These are phyloP conservation scores for Gambusia yucatana DNA, from an alignment of 2,797 vertebrate species.

Conservation along the genomic window DNA sequence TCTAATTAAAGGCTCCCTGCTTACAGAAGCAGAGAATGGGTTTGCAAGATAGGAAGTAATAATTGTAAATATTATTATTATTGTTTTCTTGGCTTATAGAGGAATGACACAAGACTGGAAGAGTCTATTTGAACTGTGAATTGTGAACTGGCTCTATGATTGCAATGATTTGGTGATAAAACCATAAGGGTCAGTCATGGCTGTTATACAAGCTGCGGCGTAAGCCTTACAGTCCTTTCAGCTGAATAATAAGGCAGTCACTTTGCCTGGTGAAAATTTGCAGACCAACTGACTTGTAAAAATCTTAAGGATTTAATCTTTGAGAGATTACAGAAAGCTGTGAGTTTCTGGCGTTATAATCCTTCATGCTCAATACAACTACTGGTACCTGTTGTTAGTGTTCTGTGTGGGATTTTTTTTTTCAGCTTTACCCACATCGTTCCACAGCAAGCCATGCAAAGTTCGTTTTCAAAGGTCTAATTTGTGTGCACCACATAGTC, in stretches of 20 bases:
- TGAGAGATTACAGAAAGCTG: neutral
- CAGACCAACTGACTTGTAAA: neutral
- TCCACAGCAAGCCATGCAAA: neutral
- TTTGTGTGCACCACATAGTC: no score
- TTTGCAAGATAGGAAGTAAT: slow-evolving; percentile 83
- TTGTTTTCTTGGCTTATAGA: slow-evolving; percentile 72
- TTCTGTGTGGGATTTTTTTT: neutral
- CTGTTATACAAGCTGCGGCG: slow-evolving; percentile 61
- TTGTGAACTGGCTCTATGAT: slow-evolving; percentile 68
- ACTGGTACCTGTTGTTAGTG: neutral
- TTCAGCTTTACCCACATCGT: neutral
- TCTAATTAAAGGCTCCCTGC: slow-evolving; percentile 84
- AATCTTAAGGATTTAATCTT: neutral
- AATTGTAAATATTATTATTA: slow-evolving; percentile 82
- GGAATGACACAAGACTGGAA: slow-evolving; percentile 61
- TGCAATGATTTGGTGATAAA: slow-evolving; percentile 68
- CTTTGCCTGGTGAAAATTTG: slow-evolving; percentile 12
- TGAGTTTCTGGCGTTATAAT: neutral
- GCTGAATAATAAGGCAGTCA: slow-evolving; percentile 25
- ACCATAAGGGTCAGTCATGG: slow-evolving; percentile 35
- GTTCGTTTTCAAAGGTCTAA: no score
- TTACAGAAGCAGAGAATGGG: slow-evolving; percentile 81
- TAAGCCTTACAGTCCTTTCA: slow-evolving; percentile 41
- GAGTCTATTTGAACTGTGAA: slow-evolving; percentile 65
- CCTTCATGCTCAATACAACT: neutral